Percentiles rank a stretch among this genome's conserved stretches.
These are phyloP conservation scores for Glyphotaelius pellucidus DNA, from an alignment of 2,888 invertebrate species.

Conservation along the genomic window DNA sequence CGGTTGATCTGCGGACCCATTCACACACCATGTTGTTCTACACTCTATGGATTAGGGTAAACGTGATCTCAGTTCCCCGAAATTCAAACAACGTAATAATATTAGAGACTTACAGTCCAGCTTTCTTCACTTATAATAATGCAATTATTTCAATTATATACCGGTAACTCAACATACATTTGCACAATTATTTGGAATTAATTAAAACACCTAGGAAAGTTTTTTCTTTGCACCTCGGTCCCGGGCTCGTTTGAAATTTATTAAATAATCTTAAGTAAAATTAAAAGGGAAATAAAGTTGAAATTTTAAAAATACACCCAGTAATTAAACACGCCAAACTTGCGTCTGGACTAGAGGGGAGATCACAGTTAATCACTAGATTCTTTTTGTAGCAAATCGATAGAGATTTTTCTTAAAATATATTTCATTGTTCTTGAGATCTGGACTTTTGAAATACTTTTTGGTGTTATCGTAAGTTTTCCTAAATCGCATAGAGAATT, in stretches of 20 bases:
- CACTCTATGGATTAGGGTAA: not conserved
- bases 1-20: not conserved
- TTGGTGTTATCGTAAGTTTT: not conserved
- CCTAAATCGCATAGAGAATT: not conserved
- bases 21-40: not conserved
- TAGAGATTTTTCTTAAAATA: not conserved
- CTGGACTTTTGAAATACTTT: not conserved
- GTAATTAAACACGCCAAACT: not conserved
- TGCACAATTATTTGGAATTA: not conserved
- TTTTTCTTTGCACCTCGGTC: not conserved
- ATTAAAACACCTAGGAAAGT: not conserved
- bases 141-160: not conserved
- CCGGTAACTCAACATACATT: not conserved
- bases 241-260: not conserved
- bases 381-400: not conserved
- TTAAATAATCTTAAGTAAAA: not conserved
- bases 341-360: not conserved
- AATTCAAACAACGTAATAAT: no score
- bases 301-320: not conserved
- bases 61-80: not conserved
- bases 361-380: not conserved
- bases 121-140: no score
- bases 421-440: not conserved
- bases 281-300: not conserved
- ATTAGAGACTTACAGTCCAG: no score